These are phyloP conservation scores for Platycnemis pennipes DNA, from an alignment of 2,888 invertebrate species.

Conservation along the genomic window DNA sequence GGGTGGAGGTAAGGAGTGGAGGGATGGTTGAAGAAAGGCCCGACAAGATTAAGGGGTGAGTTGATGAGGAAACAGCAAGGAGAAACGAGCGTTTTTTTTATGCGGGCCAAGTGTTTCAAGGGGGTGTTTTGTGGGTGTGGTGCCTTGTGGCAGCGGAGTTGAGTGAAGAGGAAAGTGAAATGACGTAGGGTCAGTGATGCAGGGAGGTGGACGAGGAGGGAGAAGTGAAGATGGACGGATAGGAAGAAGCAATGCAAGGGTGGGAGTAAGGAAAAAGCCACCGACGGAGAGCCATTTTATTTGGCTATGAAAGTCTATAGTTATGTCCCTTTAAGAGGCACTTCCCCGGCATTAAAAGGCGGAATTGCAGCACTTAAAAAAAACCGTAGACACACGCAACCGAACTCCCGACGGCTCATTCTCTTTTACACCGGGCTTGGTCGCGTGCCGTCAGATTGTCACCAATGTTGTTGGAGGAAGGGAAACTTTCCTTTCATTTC, in stretches of 20 bases:
- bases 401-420: conserved; percentile 43
- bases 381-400: conserved; percentile 53
- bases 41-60: neutral
- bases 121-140: conserved; percentile 60
- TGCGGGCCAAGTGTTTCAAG: conserved; percentile 36
- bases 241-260: neutral
- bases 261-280: conserved; percentile 2
- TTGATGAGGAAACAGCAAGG: neutral
- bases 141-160: neutral
- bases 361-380: conserved; percentile 60
- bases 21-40: neutral
- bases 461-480: neutral
- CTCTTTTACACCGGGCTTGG: neutral
- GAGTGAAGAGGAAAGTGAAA: conserved; percentile 18
- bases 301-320: conserved; percentile 67
- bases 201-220: neutral
- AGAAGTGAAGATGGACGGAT: neutral
- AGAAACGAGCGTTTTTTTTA: conserved; percentile 29
- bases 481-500: too few species aligned
- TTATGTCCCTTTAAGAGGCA: conserved; percentile 66
- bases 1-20: neutral
- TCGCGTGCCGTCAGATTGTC: conserved; percentile 20
- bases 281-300: conserved; percentile 57
- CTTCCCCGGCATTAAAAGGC: conserved; percentile 57
- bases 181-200: conserved; percentile 50